Evolutionary conservation across 30 jellyfish, hydroid and myxozoan genomes (phyloP).

Genomic region (Aurelia coerulea): DNA sequence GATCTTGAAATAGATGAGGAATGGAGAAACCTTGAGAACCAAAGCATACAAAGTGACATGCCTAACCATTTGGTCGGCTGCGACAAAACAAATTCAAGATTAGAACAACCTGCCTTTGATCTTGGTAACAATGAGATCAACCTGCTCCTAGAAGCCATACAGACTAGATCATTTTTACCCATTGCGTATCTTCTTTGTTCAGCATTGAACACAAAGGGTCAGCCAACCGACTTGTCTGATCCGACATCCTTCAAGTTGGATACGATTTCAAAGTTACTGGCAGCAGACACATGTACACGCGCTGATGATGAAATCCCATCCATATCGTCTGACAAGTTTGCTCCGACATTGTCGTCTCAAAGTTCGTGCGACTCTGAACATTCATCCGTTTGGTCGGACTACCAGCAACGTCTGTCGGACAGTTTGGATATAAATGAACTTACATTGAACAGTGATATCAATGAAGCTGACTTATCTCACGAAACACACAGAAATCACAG

Average conservation of each 20-base stretch:
- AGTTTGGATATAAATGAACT: not conserved
- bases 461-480: not conserved
- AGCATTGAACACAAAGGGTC: slow-evolving; percentile 13
- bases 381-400: slow-evolving; percentile 45
- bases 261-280: not conserved
- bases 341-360: slow-evolving; percentile 32
- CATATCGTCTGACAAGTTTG: not conserved
- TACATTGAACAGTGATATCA: not conserved
- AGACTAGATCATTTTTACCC: slow-evolving; percentile 57
- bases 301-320: slow-evolving; percentile 2
- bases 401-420: slow-evolving; percentile 18
- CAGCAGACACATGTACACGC: not conserved
- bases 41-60: too few species aligned
- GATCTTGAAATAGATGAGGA: too few species aligned
- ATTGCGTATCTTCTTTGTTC: slow-evolving; percentile 23
- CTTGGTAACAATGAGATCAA: slow-evolving; percentile 13
- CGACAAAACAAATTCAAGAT: too few species aligned
- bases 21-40: too few species aligned
- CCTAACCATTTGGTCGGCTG: too few species aligned
- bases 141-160: slow-evolving; percentile 53
- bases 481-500: not conserved
- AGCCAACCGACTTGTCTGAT: not conserved
- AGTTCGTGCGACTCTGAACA: slow-evolving; percentile 56
- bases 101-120: not conserved
- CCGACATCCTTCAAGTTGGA: not conserved